Evolutionary conservation across 2,797 vertebrate genomes (phyloP), one percentile per base, ranked within the genome.

Genomic region (Peromyscus attwateri): DNA sequence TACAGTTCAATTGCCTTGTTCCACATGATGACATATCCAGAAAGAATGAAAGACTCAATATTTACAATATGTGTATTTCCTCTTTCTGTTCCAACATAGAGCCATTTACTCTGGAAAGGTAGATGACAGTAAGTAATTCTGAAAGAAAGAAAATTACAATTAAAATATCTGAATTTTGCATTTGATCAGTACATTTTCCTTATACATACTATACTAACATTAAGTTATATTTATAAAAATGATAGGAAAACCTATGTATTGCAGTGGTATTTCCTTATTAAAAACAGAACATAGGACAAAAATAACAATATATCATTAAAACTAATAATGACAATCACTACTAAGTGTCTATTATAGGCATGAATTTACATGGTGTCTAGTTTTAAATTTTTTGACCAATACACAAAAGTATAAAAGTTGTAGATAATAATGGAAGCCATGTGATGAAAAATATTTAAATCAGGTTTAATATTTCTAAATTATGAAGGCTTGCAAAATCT

Each of bases 11-110:
- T 99, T 98, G 99, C 99, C 98, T 99, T 99, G 99, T 99, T 99
- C 99, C 99, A 99, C 99, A 99, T 99, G 98, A 99, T 99, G 98
- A 99, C 99, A 46, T 99, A 99, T 99, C 99, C 99, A 52, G 99
- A 99, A 98, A 99, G 99, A 98, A 99, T 96, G 98, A 99, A 99
- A 98, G 99, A 99, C 98, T 99, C 99, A 16, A 99, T 99, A 99
- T 99, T 99, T 99, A 99, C 99, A 97, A 99, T 99, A 98, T 99
- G 99, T 87, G 99, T 99, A 98, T 99, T 99, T 95, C 99, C 99
- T 12, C 99, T 99, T 98, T 99, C 99, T 60, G 99, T 99, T 96
- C 99, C 99, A 98, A 99, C 99, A 34, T 99, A 99, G 91, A 99
- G 99, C 99, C 99, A 99, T 99, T 99, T 99, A 98, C 99, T 99